Evolutionary conservation across 1,140 invertebrate genomes (phyloP).

Genomic region (Drosophila eugracilis): DNA sequence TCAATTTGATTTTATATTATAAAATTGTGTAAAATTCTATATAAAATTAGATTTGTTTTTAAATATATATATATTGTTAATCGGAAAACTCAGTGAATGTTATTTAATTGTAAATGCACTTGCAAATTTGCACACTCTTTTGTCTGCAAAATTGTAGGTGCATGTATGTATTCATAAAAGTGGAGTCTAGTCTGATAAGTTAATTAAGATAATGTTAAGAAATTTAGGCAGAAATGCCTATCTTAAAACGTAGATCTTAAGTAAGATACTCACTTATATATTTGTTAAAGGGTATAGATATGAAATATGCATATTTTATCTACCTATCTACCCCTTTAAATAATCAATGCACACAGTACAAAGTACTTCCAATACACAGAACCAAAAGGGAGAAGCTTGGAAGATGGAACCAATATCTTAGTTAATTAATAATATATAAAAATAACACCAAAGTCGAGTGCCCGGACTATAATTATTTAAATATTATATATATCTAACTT

Average conservation of each 20-base stretch:
- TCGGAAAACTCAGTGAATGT: constrained; percentile 30
- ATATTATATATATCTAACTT: background rate
- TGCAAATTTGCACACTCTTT: constrained; percentile 19
- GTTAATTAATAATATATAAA: background rate
- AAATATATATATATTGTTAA: constrained; percentile 18
- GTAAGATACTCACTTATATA: background rate
- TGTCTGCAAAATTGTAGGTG: constrained; percentile 44
- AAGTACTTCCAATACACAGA: background rate
- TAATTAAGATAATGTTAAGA: background rate
- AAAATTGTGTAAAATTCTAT: constrained; percentile 17
- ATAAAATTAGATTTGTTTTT: background rate
- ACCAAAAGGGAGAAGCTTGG: too few species aligned
- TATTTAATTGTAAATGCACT: constrained; percentile 42
- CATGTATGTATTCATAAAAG: constrained; percentile 12
- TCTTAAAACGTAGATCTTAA: too few species aligned
- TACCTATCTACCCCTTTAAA: background rate
- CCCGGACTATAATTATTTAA: background rate
- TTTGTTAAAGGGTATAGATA: too few species aligned
- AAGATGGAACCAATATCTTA: too few species aligned
- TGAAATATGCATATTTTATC: background rate
- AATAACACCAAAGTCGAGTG: background rate
- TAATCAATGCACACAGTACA: background rate
- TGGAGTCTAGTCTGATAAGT: constrained; percentile 9
- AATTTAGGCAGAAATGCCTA: background rate
- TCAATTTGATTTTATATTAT: constrained; percentile 1